Evolutionary conservation across 2,797 vertebrate species (phyloP).

Genomic region (Dallia pectoralis): DNA sequence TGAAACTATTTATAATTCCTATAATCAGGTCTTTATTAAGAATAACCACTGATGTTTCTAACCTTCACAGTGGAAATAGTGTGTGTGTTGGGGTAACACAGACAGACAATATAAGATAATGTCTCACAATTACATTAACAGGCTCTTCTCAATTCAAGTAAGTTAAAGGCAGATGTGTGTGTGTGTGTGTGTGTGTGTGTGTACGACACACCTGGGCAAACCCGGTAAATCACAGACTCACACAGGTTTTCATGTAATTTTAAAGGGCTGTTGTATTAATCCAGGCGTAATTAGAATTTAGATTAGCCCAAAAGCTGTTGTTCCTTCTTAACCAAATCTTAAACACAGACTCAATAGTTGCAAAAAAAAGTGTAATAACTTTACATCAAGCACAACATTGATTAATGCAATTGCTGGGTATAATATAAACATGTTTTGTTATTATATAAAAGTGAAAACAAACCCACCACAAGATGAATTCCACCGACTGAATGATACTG

Average conservation of each 20-base stretch:
- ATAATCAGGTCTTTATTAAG: too few species aligned
- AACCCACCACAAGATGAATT: not conserved
- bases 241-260: conserved; percentile 59
- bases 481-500: not conserved
- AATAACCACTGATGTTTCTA: too few species aligned
- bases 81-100: too few species aligned
- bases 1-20: too few species aligned
- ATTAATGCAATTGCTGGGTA: not conserved
- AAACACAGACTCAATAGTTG: conserved; percentile 44
- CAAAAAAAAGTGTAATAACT: conserved; percentile 34
- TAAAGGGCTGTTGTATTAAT: conserved; percentile 63
- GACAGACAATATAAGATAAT: too few species aligned
- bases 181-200: too few species aligned
- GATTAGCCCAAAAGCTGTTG: conserved; percentile 29
- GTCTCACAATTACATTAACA: too few species aligned
- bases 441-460: too few species aligned
- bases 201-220: too few species aligned
- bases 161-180: too few species aligned
- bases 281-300: conserved; percentile 61
- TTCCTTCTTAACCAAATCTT: conserved; percentile 36
- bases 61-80: too few species aligned
- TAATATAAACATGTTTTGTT: not conserved
- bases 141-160: too few species aligned
- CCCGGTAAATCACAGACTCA: conserved; percentile 8
- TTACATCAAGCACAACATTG: not conserved